phyloP scores from a whole-genome alignment of 1,140 invertebrate genomes.

The Chironomus tepperi region DNA sequence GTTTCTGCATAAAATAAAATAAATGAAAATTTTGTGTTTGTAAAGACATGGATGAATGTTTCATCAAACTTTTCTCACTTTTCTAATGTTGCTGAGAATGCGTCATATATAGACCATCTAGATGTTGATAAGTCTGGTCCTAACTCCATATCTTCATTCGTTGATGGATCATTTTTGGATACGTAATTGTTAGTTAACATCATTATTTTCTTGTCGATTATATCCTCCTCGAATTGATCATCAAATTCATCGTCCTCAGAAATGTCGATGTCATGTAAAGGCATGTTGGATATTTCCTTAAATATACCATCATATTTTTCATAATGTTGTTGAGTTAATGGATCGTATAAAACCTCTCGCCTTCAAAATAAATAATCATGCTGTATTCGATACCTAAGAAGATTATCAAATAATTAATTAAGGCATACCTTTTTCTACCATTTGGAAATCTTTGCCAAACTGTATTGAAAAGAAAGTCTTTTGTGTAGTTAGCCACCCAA shows the following conservation, averaged over 20 bases:
- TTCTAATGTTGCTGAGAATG: background rate
- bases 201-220: background rate
- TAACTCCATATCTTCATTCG: background rate
- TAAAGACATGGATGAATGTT: background rate
- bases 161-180: background rate
- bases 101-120: background rate
- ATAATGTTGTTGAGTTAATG: background rate
- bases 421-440: background rate
- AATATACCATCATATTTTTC: background rate
- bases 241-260: background rate
- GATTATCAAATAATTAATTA: too few relatives aligned
- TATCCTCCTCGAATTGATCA: conserved; percentile 16
- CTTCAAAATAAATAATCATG: background rate
- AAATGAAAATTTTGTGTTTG: background rate
- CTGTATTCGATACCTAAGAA: too few relatives aligned
- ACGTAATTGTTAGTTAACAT: background rate
- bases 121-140: background rate
- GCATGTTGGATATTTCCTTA: background rate
- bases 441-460: conserved; percentile 1
- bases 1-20: background rate
- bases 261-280: background rate
- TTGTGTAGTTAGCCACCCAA: background rate
- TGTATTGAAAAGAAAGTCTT: background rate
- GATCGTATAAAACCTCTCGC: background rate
- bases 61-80: background rate